Evolutionary conservation across 2,797 vertebrate genomes (phyloP).

Genomic region (Rhabdophis nuchalis): DNA sequence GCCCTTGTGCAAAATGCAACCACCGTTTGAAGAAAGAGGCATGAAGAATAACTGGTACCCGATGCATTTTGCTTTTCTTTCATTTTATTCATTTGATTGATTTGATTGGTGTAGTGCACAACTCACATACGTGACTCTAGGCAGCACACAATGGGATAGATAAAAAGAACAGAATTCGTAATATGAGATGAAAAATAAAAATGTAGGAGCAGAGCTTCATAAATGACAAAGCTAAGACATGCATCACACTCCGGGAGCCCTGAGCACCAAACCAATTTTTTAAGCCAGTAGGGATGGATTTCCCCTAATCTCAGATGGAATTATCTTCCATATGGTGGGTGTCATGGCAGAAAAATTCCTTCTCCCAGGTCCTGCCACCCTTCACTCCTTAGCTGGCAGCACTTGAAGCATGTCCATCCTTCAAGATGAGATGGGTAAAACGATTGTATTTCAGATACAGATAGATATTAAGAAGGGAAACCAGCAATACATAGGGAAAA

Average conservation of each 20-base stretch:
- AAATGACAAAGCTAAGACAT: neutral
- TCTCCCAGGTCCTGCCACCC: neutral
- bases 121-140: neutral
- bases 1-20: neutral
- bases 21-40: neutral
- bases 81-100: neutral
- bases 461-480: neutral
- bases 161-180: neutral
- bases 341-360: neutral
- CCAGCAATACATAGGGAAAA: neutral
- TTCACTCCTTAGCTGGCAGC: neutral
- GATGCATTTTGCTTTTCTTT: neutral
- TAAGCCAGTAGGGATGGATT: neutral
- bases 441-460: neutral
- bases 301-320: neutral
- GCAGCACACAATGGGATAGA: neutral
- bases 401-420: neutral
- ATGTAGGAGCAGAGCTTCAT: neutral
- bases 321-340: neutral
- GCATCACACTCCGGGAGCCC: neutral
- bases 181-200: neutral
- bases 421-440: neutral
- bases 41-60: accelerated
- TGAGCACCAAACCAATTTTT: neutral
- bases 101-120: neutral